Evolutionary conservation across 2,888 invertebrate genomes (phyloP).

Genomic region (Ophioninae sp.): DNA sequence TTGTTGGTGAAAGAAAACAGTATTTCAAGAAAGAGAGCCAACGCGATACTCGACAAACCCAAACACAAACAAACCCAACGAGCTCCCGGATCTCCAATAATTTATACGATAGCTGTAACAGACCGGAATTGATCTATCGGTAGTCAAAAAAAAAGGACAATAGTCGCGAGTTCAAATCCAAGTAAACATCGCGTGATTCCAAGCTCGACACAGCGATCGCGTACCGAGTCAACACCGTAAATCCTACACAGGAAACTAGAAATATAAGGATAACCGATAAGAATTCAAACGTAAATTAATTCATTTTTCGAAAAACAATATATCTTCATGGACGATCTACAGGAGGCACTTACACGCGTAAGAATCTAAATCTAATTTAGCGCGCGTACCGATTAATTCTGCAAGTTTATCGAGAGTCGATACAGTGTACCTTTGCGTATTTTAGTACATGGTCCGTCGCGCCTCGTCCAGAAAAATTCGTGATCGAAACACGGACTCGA

Average conservation of each 20-base stretch:
- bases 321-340: conserved; percentile 45
- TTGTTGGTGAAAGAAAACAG: too few relatives aligned
- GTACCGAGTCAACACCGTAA: conserved; percentile 4
- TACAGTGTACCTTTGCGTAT: conserved; percentile 12
- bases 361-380: conserved; percentile 27
- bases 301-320: conserved; percentile 12
- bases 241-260: conserved; percentile 8
- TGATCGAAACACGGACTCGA: conserved; percentile 31
- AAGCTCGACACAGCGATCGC: neutral
- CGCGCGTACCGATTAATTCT: neutral
- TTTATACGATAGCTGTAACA: neutral
- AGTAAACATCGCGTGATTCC: conserved; percentile 38
- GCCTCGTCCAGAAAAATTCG: conserved; percentile 39
- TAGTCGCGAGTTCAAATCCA: neutral
- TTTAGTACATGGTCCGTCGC: conserved; percentile 60
- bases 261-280: neutral
- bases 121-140: too few relatives aligned
- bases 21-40: too few relatives aligned
- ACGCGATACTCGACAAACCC: too few relatives aligned
- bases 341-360: conserved; percentile 49
- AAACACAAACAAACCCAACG: too few relatives aligned
- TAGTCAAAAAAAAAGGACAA: neutral
- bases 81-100: too few relatives aligned
- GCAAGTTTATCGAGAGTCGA: neutral
- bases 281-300: conserved; percentile 4